Evolutionary conservation across 2,888 invertebrate genomes (phyloP).

Genomic region (Cosmia pyralina): DNA sequence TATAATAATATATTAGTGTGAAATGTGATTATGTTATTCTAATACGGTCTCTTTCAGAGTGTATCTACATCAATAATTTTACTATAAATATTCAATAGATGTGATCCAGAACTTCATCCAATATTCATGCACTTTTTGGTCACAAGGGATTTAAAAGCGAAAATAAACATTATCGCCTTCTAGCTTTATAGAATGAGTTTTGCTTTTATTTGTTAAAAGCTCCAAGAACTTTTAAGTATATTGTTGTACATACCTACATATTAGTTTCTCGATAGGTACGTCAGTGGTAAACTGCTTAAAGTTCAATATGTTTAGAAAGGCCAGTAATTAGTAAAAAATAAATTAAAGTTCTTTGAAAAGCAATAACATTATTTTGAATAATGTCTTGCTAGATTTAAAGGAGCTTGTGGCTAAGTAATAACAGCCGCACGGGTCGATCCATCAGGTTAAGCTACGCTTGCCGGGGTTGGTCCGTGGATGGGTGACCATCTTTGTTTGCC

Average conservation of each 20-base stretch:
- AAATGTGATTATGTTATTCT: conserved; percentile 16
- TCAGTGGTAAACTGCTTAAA: background rate
- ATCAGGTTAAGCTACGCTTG: too few relatives aligned
- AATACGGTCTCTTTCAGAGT: conserved; percentile 1
- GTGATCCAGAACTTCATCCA: conserved; percentile 34
- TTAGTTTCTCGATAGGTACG: background rate
- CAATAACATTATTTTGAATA: background rate
- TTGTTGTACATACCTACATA: background rate
- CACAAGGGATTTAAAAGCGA: conserved; percentile 25
- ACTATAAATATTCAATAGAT: conserved; percentile 41
- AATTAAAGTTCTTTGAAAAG: conserved; percentile 5
- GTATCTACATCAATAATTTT: conserved; percentile 33
- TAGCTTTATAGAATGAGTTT: conserved; percentile 12
- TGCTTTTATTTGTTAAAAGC: background rate
- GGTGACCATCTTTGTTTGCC: too few relatives aligned
- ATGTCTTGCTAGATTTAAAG: conserved; percentile 3
- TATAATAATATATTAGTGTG: too few relatives aligned
- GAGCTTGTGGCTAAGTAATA: too few relatives aligned
- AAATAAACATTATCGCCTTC: conserved; percentile 39
- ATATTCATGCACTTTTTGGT: conserved; percentile 54
- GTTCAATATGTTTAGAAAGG: conserved; percentile 5
- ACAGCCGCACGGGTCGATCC: too few relatives aligned
- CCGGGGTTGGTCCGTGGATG: too few relatives aligned
- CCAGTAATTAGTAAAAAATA: background rate
- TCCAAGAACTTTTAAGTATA: background rate